Percentiles rank a stretch among this genome's conserved stretches.
Conservation (phyloP, 2,113 vertebrate genomes). For the Xenopus tropicalis region UCB_Xtro_10.0 CM004448.2:54744501-54745000, state of each 20-base stretch:
- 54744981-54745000: no score
- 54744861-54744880: neutral
- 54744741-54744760: slow-evolving; percentile 30
- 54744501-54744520: no score
- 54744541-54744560: no score
- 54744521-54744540: no score
- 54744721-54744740: slow-evolving; percentile 39
- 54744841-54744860: neutral
- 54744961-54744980: no score
- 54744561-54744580: no score
- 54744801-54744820: slow-evolving; percentile 34
- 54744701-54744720: slow-evolving; percentile 30
- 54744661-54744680: slow-evolving; percentile 1
- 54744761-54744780: slow-evolving; percentile 14
- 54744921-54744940: no score
- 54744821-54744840: slow-evolving; percentile 34
- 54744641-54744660: neutral
- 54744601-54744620: no score
- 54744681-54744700: slow-evolving; percentile 15
- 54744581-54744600: no score
- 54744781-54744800: slow-evolving; percentile 36
- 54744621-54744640: no score
- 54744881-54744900: neutral
- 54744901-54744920: no score
- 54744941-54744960: no score